Conservation (phyloP, 1,140 invertebrate genomes). For the Macrobrachium nipponense region DNA sequence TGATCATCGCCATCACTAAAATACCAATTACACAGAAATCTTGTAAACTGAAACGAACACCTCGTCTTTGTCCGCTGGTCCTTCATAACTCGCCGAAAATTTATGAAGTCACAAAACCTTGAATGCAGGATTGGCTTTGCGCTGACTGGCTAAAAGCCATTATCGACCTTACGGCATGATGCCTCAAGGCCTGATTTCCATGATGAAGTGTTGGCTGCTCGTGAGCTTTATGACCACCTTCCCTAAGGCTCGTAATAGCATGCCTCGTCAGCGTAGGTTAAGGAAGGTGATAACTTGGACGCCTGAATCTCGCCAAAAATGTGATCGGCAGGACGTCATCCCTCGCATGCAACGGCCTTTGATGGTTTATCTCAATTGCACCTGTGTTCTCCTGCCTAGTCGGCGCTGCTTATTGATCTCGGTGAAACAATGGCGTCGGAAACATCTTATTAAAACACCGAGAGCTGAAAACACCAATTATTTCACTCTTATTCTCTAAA, state of each 20-base stretch:
- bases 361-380: conserved; percentile 42
- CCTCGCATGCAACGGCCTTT: background rate
- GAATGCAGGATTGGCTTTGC: conserved; percentile 2
- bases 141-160: background rate
- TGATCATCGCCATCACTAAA: conserved; percentile 15
- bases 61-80: background rate
- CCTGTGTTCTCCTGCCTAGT: too few relatives aligned
- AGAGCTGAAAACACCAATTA: too few relatives aligned
- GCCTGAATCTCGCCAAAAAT: background rate
- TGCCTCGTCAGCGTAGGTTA: conserved; percentile 11
- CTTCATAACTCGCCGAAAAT: conserved; percentile 35
- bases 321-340: background rate
- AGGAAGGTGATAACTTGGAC: conserved; percentile 30
- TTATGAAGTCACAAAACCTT: conserved; percentile 51
- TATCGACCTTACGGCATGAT: conserved; percentile 16
- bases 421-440: too few relatives aligned
- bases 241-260: conserved; percentile 18
- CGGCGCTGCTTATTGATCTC: too few relatives aligned
- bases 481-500: too few relatives aligned
- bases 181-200: conserved; percentile 19
- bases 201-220: background rate
- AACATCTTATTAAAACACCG: too few relatives aligned
- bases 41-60: background rate
- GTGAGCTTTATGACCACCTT: background rate
- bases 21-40: background rate